These are phyloP conservation scores for Torymus tubicola DNA, from an alignment of 2,888 invertebrate genomes.

Conservation along the genomic window DNA sequence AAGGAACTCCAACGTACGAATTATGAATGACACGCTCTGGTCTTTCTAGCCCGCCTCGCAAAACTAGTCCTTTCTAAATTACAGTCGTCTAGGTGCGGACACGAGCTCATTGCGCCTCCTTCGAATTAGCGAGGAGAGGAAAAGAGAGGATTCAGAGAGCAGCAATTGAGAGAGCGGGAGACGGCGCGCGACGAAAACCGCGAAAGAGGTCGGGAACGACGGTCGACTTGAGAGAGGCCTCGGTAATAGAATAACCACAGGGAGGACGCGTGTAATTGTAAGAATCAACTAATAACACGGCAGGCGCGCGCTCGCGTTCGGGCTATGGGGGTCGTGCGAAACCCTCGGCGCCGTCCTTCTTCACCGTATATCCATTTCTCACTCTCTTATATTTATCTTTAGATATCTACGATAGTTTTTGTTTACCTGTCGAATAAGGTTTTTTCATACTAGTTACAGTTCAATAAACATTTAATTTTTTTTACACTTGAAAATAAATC, in stretches of 20 bases:
- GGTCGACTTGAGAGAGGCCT: slow-evolving; percentile 38
- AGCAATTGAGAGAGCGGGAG: slow-evolving; percentile 46
- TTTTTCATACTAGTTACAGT: no score
- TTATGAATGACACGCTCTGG: slow-evolving; percentile 46
- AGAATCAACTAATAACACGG: slow-evolving; percentile 76
- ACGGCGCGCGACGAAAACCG: slow-evolving; percentile 12
- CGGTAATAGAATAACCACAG: slow-evolving; percentile 76
- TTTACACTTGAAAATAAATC: no score
- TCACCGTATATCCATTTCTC: not conserved
- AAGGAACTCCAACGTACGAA: not conserved
- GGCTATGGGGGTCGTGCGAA: slow-evolving; percentile 71
- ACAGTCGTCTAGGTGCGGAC: slow-evolving; percentile 17
- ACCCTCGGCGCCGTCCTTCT: slow-evolving; percentile 62
- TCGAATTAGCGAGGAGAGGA: not conserved
- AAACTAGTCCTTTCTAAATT: slow-evolving; percentile 22
- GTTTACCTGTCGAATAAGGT: no score
- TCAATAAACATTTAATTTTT: no score
- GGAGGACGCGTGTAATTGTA: slow-evolving; percentile 75
- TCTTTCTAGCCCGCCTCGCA: not conserved
- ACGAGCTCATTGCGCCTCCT: slow-evolving; percentile 4
- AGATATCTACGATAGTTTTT: no score
- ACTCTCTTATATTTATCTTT: not conserved
- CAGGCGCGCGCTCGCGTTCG: slow-evolving; percentile 60
- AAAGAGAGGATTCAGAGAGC: not conserved
- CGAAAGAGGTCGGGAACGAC: slow-evolving; percentile 28